A percentile compares a stretch with the other conserved stretches of the same genome.
Conservation (phyloP, 1,140 invertebrate species). For the Drosophila pachea region DNA sequence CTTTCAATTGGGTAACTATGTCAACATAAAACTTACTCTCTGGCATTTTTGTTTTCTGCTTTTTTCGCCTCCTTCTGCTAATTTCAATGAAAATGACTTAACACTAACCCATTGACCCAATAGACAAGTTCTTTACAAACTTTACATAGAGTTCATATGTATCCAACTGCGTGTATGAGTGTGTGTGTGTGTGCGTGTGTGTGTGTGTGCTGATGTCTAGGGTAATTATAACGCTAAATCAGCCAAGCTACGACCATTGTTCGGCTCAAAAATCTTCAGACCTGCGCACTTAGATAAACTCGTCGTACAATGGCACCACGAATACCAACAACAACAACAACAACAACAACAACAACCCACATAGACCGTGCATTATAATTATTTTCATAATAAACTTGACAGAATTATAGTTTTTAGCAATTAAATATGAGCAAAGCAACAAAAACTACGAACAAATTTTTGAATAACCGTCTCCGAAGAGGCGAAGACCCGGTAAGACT, state of each 20-base stretch:
- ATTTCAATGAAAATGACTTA: constrained; percentile 76
- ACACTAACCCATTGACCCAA: constrained; percentile 76
- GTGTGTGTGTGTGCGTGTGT: constrained; percentile 18
- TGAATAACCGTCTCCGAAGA: constrained; percentile 42
- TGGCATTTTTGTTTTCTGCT: constrained; percentile 10
- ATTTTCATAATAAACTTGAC: constrained; percentile 76
- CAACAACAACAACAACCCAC: constrained; percentile 13
- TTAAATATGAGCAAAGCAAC: constrained; percentile 62
- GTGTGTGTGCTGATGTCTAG: constrained; percentile 42
- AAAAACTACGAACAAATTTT: constrained; percentile 51
- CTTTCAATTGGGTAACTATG: constrained; percentile 21
- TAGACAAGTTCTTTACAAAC: constrained; percentile 67
- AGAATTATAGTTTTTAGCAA: constrained; percentile 77
- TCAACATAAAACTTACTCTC: constrained; percentile 40
- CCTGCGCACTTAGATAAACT: constrained; percentile 73
- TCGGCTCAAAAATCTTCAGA: constrained; percentile 49
- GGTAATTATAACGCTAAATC: constrained; percentile 77
- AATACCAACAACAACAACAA: constrained; percentile 17
- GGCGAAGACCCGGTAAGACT: constrained; percentile 42
- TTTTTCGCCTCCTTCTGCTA: constrained; percentile 25
- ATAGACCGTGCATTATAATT: constrained; percentile 71
- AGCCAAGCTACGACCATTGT: constrained; percentile 68
- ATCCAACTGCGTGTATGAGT: constrained; percentile 1
- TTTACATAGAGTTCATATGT: constrained; percentile 48
- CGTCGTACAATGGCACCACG: constrained; percentile 58